Conservation (phyloP, 1,140 invertebrate genomes). For the Diachasmimorpha longicaudata region DNA sequence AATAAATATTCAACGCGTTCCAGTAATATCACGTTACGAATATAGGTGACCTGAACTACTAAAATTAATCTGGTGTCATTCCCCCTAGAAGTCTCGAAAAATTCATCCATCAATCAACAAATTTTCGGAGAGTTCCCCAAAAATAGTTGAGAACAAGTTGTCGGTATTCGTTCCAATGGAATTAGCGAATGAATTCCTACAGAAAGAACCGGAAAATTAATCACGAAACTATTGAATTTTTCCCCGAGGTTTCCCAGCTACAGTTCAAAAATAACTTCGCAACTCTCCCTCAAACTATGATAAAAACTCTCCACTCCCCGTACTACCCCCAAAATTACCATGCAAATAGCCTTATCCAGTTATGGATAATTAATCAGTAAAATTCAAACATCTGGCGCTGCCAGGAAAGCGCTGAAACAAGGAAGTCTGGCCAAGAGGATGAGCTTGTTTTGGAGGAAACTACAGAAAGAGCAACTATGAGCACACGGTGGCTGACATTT, state of each 20-base stretch:
- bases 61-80: no score
- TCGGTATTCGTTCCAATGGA: no score
- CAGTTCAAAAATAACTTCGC: not conserved
- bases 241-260: not conserved
- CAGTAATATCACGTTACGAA: no score
- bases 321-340: not conserved
- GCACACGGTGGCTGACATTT: slow-evolving; percentile 1
- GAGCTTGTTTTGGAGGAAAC: not conserved
- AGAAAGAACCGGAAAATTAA: not conserved
- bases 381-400: not conserved
- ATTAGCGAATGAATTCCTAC: no score
- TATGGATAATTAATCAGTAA: slow-evolving; percentile 4
- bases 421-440: not conserved
- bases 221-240: not conserved
- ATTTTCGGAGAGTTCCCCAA: no score
- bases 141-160: no score
- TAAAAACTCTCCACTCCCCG: not conserved
- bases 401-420: not conserved
- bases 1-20: no score
- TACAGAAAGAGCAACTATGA: slow-evolving; percentile 8
- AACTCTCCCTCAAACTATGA: not conserved
- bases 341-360: not conserved
- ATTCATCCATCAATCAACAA: no score
- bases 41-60: no score
- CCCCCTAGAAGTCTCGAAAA: no score